phyloP scores from a whole-genome alignment of 2,113 vertebrate genomes.

The Alaudala cheleensis region DNA sequence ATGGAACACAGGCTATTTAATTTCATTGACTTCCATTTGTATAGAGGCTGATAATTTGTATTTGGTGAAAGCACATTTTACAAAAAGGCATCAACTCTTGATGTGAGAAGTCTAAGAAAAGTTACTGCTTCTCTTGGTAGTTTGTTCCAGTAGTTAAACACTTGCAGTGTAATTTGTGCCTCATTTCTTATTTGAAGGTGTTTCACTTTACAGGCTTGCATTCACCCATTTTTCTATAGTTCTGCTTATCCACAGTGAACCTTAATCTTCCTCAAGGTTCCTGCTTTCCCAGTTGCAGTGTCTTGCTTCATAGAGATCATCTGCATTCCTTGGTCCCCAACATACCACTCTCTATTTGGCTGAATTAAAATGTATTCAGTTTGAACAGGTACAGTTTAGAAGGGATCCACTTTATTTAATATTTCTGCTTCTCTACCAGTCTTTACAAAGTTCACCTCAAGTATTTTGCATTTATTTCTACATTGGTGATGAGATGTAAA shows the following conservation, averaged over 20 bases:
- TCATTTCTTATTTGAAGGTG: neutral
- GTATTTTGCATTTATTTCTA: slow-evolving; percentile 18
- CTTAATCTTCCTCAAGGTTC: neutral
- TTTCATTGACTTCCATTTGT: neutral
- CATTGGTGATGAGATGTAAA: slow-evolving; percentile 8
- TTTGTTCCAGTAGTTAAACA: slow-evolving; percentile 29
- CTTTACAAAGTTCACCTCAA: slow-evolving; percentile 6
- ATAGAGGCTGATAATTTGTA: neutral
- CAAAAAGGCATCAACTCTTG: neutral
- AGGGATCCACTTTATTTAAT: neutral
- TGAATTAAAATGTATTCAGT: neutral
- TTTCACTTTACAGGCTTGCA: neutral
- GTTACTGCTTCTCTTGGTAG: neutral
- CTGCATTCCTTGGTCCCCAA: neutral
- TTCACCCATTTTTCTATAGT: neutral
- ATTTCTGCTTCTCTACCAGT: neutral
- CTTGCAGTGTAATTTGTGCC: neutral
- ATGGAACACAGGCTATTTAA: neutral
- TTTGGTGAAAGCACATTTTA: neutral
- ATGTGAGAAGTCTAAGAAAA: neutral
- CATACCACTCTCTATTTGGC: neutral
- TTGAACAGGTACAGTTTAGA: neutral
- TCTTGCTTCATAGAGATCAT: neutral
- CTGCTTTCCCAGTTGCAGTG: neutral
- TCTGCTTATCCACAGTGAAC: neutral